Evolutionary conservation across 2,888 invertebrate genomes (phyloP).

Genomic region (Aspidapion aeneum): DNA sequence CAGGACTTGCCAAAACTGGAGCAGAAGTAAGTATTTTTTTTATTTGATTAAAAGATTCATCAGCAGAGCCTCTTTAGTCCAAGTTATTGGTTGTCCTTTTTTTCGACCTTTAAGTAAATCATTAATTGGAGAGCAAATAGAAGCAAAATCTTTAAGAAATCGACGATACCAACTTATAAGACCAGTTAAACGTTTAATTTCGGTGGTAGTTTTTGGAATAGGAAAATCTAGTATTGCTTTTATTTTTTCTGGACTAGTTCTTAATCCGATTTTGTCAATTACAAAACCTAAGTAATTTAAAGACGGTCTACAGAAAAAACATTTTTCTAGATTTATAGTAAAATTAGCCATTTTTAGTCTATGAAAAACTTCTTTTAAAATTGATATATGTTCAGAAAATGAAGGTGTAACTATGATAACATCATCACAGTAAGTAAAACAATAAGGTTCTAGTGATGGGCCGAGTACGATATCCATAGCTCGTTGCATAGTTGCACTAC

Average conservation of each 20-base stretch:
- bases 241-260: conserved; percentile 6
- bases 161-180: conserved; percentile 17
- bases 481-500: conserved; percentile 19
- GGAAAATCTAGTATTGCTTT: conserved; percentile 5
- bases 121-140: conserved; percentile 18
- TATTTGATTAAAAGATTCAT: conserved; percentile 19
- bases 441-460: conserved; percentile 22
- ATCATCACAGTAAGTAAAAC: conserved; percentile 22
- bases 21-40: conserved; percentile 21
- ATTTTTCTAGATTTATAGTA: conserved; percentile 21
- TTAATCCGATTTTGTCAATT: conserved; percentile 7
- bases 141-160: conserved; percentile 19
- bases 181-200: conserved; percentile 20
- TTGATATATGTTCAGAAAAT: conserved; percentile 16
- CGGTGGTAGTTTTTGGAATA: conserved; percentile 16
- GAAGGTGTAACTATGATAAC: conserved; percentile 18
- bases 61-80: conserved; percentile 18
- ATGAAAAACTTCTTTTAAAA: conserved; percentile 14
- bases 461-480: conserved; percentile 17
- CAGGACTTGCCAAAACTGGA: conserved; percentile 28
- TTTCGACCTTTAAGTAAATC: conserved; percentile 21
- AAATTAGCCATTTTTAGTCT: conserved; percentile 18
- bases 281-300: conserved; percentile 4
- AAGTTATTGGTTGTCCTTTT: conserved; percentile 22
- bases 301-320: conserved; percentile 10